Evolutionary conservation across 2,888 invertebrate genomes (phyloP).

Genomic region (Aporophyla nigra): DNA sequence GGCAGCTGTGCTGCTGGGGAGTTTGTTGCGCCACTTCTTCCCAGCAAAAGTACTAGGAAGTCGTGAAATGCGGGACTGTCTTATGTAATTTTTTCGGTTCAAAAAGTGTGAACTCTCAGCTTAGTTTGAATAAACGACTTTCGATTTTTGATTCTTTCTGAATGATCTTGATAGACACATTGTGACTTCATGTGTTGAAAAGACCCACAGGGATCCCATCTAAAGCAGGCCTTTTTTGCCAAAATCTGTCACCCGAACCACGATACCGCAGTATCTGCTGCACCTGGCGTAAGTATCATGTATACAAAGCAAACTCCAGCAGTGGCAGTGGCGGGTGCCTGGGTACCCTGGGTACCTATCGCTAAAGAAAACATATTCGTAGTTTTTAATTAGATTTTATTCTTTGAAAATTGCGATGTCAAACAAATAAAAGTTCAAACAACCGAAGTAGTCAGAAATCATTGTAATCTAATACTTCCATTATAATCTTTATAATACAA

Average conservation of each 20-base stretch:
- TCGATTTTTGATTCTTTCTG: background rate
- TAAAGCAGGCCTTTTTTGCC: background rate
- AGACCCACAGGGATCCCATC: background rate
- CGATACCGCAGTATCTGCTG: background rate
- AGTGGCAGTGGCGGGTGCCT: background rate
- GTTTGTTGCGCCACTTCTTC: too few species aligned
- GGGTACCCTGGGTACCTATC: background rate
- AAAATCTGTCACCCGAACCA: background rate
- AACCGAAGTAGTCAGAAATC: background rate
- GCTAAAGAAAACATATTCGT: background rate
- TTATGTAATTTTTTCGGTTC: too few species aligned
- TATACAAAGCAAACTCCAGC: background rate
- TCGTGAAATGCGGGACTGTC: too few species aligned
- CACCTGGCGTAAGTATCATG: background rate
- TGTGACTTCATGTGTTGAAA: background rate
- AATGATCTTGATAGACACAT: background rate
- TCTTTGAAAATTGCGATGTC: background rate
- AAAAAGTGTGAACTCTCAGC: too few species aligned
- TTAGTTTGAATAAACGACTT: too few species aligned
- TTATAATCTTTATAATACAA: conserved; percentile 15
- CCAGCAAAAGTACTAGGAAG: too few species aligned
- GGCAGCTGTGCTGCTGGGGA: too few species aligned
- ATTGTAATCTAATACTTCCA: conserved; percentile 4
- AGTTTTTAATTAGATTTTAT: background rate
- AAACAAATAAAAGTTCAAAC: background rate